phyloP scores from a whole-genome alignment of 2,888 invertebrate genomes.

The Saturnia japonica region DNA sequence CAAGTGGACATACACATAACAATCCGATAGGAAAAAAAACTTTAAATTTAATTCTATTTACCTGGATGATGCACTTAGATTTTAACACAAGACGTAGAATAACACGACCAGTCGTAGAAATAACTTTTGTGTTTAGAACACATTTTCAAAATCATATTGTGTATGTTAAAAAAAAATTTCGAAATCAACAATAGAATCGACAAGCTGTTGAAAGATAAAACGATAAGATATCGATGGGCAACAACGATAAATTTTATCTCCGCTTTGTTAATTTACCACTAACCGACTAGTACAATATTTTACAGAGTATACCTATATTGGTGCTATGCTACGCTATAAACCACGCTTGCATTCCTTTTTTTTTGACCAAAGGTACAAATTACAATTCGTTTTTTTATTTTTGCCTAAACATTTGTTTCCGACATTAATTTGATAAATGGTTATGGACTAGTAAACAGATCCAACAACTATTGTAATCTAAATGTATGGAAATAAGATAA shows the following conservation, averaged over 20 bases:
- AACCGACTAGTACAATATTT: constrained; percentile 9
- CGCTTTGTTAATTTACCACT: constrained; percentile 22
- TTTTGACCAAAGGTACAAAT: no score
- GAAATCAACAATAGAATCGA: constrained; percentile 13
- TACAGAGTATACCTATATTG: no score
- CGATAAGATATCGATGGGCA: constrained; percentile 37
- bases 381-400: no score
- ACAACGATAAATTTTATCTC: constrained; percentile 19
- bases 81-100: constrained; percentile 1
- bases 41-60: constrained; percentile 17
- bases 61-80: constrained; percentile 11
- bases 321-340: no score
- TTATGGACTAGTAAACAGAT: no score
- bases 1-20: constrained; percentile 19
- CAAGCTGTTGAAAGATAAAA: constrained; percentile 31
- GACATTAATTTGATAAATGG: no score
- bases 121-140: neutral
- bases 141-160: neutral
- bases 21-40: constrained; percentile 14
- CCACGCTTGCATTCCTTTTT: no score
- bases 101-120: constrained; percentile 1
- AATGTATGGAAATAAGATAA: no score
- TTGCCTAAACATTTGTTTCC: no score
- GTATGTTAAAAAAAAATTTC: constrained; percentile 2
- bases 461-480: no score